phyloP scores from a whole-genome alignment of 2,113 vertebrate genomes.

The Progne subis region DNA sequence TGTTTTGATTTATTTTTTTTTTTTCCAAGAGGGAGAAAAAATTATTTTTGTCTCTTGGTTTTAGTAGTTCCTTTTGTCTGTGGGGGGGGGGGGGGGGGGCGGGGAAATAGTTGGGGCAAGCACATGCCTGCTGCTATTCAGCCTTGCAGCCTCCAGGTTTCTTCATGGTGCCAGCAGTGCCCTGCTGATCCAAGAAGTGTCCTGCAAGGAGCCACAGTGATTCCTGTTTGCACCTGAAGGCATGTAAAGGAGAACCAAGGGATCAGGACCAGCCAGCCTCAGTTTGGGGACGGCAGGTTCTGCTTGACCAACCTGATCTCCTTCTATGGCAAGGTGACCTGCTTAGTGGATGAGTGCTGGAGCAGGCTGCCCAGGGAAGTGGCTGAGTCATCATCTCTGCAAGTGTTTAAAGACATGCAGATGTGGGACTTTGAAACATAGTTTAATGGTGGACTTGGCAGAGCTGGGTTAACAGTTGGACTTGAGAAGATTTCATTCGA shows the following conservation, averaged over 20 bases:
- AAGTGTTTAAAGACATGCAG: background rate
- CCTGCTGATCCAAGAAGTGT: rapidly evolving
- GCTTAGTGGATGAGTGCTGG: background rate
- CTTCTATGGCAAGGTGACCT: background rate
- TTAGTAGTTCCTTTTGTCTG: background rate
- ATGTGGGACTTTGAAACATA: background rate
- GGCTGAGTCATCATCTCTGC: background rate
- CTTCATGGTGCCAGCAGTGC: background rate
- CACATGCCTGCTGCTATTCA: no score
- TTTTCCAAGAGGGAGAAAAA: background rate
- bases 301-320: background rate
- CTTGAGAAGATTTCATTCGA: background rate
- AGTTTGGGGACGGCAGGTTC: background rate
- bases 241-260: background rate
- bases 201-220: background rate
- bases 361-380: background rate
- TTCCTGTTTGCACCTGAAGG: background rate
- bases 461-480: background rate
- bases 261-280: background rate
- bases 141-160: no score
- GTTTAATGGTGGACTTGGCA: background rate
- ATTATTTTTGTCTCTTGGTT: background rate
- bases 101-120: background rate
- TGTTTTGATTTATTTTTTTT: background rate
- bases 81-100: no score